phyloP scores from a whole-genome alignment of 2,113 vertebrate species.

The Terrapene triunguis region DNA sequence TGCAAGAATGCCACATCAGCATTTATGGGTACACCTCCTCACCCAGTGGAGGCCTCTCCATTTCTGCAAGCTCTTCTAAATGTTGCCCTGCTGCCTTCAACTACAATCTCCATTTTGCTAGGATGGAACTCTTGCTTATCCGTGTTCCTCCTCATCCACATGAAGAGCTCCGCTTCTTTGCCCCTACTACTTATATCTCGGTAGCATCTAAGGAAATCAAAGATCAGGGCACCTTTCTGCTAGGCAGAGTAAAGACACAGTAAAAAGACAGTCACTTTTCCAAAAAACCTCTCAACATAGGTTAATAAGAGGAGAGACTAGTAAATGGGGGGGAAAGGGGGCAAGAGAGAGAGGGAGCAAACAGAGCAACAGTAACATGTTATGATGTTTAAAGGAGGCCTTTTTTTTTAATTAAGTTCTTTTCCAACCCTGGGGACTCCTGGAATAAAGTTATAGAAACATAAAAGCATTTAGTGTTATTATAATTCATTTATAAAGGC shows the following conservation, averaged over 20 bases:
- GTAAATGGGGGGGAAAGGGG: not conserved
- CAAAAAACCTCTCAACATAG: not conserved
- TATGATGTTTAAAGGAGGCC: not conserved
- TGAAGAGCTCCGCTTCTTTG: not conserved
- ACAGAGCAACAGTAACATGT: not conserved
- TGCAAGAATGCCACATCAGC: not conserved
- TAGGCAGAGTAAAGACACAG: constrained; percentile 6
- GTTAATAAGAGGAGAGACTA: constrained; percentile 13
- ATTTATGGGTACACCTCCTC: not conserved
- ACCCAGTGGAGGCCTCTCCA: not conserved
- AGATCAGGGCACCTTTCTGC: not conserved
- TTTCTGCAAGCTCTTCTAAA: not conserved
- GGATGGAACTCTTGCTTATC: not conserved
- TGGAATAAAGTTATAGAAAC: constrained; percentile 11
- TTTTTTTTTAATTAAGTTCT: not conserved
- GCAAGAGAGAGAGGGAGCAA: not conserved
- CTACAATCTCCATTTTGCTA: not conserved
- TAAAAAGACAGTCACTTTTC: not conserved
- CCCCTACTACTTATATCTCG: not conserved
- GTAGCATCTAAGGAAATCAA: not conserved
- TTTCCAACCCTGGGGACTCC: not conserved
- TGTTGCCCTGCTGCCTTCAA: not conserved
- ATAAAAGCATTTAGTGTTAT: constrained; percentile 33
- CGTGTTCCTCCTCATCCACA: not conserved
- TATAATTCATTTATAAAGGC: constrained; percentile 10